phyloP scores from a whole-genome alignment of 2,113 vertebrate species.

The Planiliza haematocheilus region DNA sequence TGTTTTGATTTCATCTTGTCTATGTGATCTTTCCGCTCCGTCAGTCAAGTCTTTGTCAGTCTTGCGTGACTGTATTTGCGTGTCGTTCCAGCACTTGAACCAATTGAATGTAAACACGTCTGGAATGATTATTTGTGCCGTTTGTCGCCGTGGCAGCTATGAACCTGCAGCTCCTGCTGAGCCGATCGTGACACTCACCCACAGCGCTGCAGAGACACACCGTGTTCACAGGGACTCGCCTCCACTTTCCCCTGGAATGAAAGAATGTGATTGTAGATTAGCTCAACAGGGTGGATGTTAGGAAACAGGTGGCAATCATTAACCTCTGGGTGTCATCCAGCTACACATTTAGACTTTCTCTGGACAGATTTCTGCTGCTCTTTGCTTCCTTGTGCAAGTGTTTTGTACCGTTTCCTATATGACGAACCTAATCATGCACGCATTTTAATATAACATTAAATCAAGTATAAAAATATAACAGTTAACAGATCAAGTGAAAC shows the following conservation, averaged over 20 bases:
- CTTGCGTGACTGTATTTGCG: background rate
- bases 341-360: constrained; percentile 11
- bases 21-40: background rate
- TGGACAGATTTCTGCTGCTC: background rate
- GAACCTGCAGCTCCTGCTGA: constrained; percentile 15
- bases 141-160: constrained; percentile 6
- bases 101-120: background rate
- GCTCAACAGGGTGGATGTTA: constrained; percentile 40
- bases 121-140: constrained; percentile 6
- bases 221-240: constrained; percentile 33
- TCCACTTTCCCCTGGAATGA: constrained; percentile 46
- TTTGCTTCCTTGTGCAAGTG: background rate
- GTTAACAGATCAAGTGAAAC: no score
- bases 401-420: background rate
- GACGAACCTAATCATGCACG: no score
- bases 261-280: constrained; percentile 71
- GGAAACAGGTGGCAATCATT: constrained; percentile 72
- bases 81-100: constrained; percentile 28
- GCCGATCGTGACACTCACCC: no score
- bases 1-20: no score
- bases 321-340: constrained; percentile 50
- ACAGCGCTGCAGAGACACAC: background rate
- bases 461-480: no score
- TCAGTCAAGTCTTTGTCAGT: background rate
- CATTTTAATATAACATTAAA: no score